Evolutionary conservation across 2,113 vertebrate species (phyloP).

Genomic region (Ictalurus furcatus): DNA sequence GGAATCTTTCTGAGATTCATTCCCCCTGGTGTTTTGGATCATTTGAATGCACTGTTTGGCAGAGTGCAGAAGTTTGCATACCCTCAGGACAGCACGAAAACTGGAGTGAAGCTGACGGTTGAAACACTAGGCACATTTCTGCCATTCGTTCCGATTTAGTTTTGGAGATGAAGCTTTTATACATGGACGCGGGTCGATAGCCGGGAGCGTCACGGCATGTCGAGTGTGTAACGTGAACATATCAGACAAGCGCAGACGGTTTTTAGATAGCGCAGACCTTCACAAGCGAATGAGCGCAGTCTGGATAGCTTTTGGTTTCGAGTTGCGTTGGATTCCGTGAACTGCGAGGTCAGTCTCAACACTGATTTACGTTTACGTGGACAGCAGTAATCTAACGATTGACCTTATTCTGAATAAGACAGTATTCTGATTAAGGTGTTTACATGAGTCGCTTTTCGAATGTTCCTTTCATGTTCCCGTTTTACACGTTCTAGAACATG

Average conservation of each 20-base stretch:
- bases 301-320: not conserved
- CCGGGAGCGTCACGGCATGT: not conserved
- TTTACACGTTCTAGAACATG: too few species aligned
- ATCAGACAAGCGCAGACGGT: not conserved
- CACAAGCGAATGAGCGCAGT: rapidly evolving
- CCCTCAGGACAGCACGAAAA: not conserved
- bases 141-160: not conserved
- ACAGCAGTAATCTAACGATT: too few species aligned
- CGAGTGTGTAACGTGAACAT: not conserved
- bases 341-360: not conserved
- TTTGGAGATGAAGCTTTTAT: not conserved
- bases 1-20: not conserved
- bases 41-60: not conserved
- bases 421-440: too few species aligned
- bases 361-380: not conserved
- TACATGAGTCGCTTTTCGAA: too few species aligned
- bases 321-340: not conserved
- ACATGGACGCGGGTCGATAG: not conserved
- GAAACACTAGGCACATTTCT: not conserved
- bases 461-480: too few species aligned
- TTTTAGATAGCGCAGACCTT: not conserved
- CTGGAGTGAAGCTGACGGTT: not conserved
- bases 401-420: too few species aligned
- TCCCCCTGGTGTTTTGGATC: not conserved
- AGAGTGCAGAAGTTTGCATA: not conserved